These are phyloP conservation scores for Mycalesis mineus DNA, from an alignment of 2,888 invertebrate species.

Conservation along the genomic window DNA sequence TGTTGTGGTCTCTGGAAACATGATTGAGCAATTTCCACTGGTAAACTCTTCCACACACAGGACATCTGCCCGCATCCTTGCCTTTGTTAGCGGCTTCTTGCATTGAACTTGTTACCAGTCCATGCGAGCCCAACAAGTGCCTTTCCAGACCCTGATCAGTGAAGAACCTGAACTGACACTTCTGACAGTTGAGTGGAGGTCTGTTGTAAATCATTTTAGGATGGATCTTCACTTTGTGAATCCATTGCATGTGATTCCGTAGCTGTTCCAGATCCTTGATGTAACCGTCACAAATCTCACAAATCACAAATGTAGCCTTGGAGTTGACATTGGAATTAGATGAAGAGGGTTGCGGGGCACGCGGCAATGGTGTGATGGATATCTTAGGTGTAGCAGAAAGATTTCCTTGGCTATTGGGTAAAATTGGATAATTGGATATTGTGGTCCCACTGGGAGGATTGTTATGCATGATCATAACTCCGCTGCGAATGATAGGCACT, in stretches of 20 bases:
- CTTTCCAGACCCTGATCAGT: constrained; percentile 97
- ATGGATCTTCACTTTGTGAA: constrained; percentile 97
- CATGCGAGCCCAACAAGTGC: constrained; percentile 96
- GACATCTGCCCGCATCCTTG: constrained; percentile 96
- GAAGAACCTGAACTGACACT: constrained; percentile 97
- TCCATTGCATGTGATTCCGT: constrained; percentile 98
- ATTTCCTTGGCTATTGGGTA: constrained; percentile 58
- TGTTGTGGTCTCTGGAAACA: constrained; percentile 94
- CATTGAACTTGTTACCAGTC: constrained; percentile 96
- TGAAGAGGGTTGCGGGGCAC: constrained; percentile 77
- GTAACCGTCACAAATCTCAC: constrained; percentile 98
- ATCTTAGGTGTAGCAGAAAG: constrained; percentile 89
- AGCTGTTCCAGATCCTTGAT: constrained; percentile 97
- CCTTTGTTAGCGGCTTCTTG: constrained; percentile 97
- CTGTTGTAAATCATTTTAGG: constrained; percentile 97
- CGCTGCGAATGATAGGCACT: constrained; percentile 72
- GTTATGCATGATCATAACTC: constrained; percentile 84
- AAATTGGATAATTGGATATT: constrained; percentile 65
- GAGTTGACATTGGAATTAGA: constrained; percentile 59
- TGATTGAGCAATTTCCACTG: constrained; percentile 92
- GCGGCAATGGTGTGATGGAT: constrained; percentile 92
- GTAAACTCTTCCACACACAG: constrained; percentile 93
- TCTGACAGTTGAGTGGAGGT: constrained; percentile 96
- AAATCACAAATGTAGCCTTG: constrained; percentile 95
- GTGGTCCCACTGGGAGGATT: constrained; percentile 69